These are phyloP conservation scores for Drosophila seguyi DNA, from an alignment of 1,140 invertebrate species.

Conservation along the genomic window DNA sequence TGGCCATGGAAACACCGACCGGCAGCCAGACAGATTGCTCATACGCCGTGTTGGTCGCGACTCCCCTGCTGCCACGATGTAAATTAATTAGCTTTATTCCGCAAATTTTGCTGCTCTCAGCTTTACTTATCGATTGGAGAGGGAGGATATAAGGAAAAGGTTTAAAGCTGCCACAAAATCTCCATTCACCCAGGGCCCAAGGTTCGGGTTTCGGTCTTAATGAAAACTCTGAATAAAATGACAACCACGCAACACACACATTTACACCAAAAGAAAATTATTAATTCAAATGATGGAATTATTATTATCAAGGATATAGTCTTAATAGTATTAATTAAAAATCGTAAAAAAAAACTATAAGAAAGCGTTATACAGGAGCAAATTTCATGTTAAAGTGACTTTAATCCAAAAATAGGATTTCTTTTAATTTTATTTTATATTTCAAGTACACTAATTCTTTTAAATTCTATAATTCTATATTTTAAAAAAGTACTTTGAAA, in stretches of 20 bases:
- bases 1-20: conserved; percentile 14
- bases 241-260: conserved; percentile 20
- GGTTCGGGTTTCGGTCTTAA: conserved; percentile 50
- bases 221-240: conserved; percentile 46
- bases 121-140: conserved; percentile 53
- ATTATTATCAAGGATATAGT: background rate
- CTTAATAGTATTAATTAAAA: background rate
- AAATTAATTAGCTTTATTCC: conserved; percentile 74
- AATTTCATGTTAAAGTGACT: background rate
- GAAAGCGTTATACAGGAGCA: background rate
- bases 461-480: background rate
- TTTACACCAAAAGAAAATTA: background rate
- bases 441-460: background rate
- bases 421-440: background rate
- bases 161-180: conserved; percentile 61
- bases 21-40: conserved; percentile 37
- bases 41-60: conserved; percentile 38
- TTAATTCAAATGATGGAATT: background rate
- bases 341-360: no score
- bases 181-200: conserved; percentile 2
- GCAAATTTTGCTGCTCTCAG: conserved; percentile 46
- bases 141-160: background rate
- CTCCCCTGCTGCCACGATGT: conserved; percentile 4
- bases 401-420: no score
- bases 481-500: background rate